A percentile compares a stretch with the other conserved stretches of the same genome.
These are phyloP conservation scores for Fukomys damarensis DNA, from an alignment of 2,113 vertebrate species.

Conservation along the genomic window DNA sequence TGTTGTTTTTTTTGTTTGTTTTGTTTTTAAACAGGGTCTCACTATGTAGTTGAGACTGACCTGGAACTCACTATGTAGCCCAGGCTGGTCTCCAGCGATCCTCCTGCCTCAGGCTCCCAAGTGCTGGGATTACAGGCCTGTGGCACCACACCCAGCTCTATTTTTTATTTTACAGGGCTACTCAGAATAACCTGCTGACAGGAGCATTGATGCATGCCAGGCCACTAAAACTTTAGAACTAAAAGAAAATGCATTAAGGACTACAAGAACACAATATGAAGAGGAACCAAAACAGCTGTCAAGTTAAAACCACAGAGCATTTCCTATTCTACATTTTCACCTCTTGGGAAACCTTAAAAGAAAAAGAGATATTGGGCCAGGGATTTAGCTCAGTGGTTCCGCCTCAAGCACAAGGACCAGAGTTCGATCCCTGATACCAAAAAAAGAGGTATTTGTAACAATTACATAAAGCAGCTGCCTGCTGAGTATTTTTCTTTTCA, in stretches of 20 bases:
- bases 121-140: no score
- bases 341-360: conserved; percentile 1
- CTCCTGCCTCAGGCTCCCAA: no score
- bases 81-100: no score
- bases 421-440: no score
- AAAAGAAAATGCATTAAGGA: conserved; percentile 30
- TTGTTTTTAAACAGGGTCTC: no score
- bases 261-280: background rate
- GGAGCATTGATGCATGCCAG: background rate
- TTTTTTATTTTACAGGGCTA: conserved; percentile 32
- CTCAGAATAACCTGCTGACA: background rate
- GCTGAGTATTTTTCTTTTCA: background rate
- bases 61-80: no score
- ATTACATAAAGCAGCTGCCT: background rate
- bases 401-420: no score
- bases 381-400: no score
- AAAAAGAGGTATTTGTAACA: background rate
- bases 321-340: conserved; percentile 15
- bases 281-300: background rate
- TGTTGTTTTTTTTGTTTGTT: no score
- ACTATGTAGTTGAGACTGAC: no score
- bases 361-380: no score
- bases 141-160: no score
- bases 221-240: background rate
- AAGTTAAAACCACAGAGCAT: background rate